These are phyloP conservation scores for Silurus glanis DNA, from an alignment of 2,113 vertebrate genomes.

Conservation along the genomic window DNA sequence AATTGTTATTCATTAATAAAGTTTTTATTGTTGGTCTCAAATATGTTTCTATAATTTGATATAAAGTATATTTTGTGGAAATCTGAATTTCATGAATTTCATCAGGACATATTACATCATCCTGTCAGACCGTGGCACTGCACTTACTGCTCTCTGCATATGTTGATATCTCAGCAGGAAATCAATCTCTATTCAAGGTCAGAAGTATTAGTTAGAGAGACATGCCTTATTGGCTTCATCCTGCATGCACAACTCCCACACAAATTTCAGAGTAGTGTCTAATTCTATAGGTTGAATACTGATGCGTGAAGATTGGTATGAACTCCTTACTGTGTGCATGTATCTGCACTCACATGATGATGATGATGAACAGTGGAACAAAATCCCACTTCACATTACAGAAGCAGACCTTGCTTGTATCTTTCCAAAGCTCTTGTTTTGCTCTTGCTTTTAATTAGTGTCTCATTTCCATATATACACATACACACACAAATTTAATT, in stretches of 20 bases:
- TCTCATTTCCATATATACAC: not conserved
- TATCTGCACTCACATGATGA: not conserved
- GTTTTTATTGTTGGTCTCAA: not conserved
- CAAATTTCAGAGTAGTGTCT: not conserved
- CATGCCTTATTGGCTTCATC: not conserved
- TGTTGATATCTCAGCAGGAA: not conserved
- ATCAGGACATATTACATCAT: not conserved
- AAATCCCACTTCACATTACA: conserved; percentile 7
- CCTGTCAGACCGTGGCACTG: not conserved
- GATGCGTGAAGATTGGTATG: not conserved
- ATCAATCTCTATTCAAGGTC: not conserved
- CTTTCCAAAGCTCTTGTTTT: conserved; percentile 12
- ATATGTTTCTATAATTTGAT: not conserved
- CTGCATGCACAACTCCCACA: not conserved
- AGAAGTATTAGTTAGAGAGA: not conserved
- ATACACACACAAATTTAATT: not conserved
- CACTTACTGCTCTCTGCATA: not conserved
- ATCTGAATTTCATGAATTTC: not conserved
- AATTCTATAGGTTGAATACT: not conserved
- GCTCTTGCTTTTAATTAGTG: conserved; percentile 3
- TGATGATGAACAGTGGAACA: conserved; percentile 1
- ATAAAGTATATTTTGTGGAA: too few species aligned
- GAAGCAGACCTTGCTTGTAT: conserved; percentile 7
- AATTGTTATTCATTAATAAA: not conserved
- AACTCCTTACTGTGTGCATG: not conserved